Conservation (phyloP, 2,113 vertebrate species). For the Hippoglossus stenolepis region DNA sequence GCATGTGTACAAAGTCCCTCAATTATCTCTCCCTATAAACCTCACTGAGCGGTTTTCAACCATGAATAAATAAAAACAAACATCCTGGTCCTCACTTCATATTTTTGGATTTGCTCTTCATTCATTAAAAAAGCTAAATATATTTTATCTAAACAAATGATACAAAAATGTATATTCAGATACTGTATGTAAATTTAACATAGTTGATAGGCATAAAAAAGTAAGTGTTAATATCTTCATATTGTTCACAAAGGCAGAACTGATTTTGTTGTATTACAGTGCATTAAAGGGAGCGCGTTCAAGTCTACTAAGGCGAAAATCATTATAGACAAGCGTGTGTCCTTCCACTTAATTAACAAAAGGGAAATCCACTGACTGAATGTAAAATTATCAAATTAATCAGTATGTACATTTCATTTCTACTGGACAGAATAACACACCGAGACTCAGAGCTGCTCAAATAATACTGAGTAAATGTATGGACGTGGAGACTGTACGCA, state of each 20-base stretch:
- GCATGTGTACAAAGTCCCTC: conserved; percentile 66
- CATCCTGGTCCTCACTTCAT: conserved; percentile 35
- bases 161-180: conserved; percentile 43
- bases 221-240: conserved; percentile 36
- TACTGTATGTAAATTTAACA: conserved; percentile 38
- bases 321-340: conserved; percentile 36
- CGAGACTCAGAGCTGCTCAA: conserved; percentile 41
- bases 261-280: conserved; percentile 55
- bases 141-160: conserved; percentile 31
- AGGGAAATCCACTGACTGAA: conserved; percentile 6
- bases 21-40: conserved; percentile 61
- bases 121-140: conserved; percentile 50
- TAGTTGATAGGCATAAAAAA: conserved; percentile 47
- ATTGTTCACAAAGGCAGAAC: conserved; percentile 50
- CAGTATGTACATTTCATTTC: conserved; percentile 47
- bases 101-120: conserved; percentile 39
- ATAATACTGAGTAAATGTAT: conserved; percentile 68
- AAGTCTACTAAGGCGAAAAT: conserved; percentile 38
- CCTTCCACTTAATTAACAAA: conserved; percentile 23
- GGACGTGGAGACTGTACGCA: neutral
- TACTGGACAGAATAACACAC: neutral
- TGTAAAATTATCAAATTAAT: conserved; percentile 25
- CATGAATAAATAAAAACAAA: conserved; percentile 70
- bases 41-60: conserved; percentile 37
- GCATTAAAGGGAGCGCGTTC: conserved; percentile 49